phyloP scores from a whole-genome alignment of 2,888 invertebrate species.

The Callosobruchus maculatus region DNA sequence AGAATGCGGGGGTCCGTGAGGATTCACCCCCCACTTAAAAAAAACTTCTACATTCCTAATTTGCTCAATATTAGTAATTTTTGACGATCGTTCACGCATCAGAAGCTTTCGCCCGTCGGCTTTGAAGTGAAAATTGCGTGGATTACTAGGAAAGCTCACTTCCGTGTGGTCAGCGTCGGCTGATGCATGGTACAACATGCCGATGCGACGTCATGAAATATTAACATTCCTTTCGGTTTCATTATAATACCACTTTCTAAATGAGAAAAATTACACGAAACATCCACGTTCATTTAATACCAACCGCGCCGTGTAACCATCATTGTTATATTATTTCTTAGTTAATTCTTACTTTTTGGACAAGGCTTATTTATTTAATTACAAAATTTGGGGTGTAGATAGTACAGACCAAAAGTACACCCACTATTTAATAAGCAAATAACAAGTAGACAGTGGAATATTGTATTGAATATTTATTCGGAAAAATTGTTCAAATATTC shows the following conservation, averaged over 20 bases:
- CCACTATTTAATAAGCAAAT: too few relatives aligned
- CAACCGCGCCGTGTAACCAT: not conserved
- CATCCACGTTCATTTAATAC: not conserved
- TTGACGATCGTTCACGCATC: too few relatives aligned
- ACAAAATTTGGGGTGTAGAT: too few relatives aligned
- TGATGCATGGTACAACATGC: not conserved
- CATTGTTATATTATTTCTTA: not conserved
- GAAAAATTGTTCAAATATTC: too few relatives aligned
- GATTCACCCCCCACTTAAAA: too few relatives aligned
- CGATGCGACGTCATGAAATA: not conserved
- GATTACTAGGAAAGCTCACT: not conserved
- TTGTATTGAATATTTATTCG: too few relatives aligned
- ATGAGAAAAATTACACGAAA: not conserved
- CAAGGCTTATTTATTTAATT: too few relatives aligned
- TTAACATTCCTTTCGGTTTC: not conserved
- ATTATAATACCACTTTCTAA: not conserved
- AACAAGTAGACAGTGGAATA: too few relatives aligned
- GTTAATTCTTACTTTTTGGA: not conserved
- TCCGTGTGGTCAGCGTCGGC: not conserved
- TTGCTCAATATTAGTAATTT: too few relatives aligned
- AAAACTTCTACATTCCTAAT: too few relatives aligned
- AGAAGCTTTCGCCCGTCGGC: not conserved
- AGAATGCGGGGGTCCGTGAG: too few relatives aligned
- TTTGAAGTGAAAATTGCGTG: not conserved
- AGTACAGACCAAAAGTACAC: too few relatives aligned